Conservation (phyloP, 2,797 vertebrate species). For the Pogoniulus pusillus region DNA sequence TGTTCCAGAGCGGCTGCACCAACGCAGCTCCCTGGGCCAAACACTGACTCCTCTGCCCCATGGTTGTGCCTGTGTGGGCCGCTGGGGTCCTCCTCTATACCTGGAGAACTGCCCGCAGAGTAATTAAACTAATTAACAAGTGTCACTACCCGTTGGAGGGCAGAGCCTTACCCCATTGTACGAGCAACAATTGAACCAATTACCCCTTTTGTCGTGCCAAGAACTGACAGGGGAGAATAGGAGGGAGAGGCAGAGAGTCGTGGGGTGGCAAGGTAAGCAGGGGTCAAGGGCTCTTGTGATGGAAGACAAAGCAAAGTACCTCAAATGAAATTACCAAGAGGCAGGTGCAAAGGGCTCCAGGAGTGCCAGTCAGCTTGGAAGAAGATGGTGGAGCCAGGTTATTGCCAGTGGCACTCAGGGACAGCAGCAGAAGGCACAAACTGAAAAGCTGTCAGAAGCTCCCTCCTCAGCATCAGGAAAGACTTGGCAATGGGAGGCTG, state of each 20-base stretch:
- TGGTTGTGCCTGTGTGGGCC: neutral
- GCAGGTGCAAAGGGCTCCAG: conserved; percentile 4
- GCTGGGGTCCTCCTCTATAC: neutral
- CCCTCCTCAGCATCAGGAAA: too few species aligned
- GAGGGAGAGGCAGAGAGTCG: neutral
- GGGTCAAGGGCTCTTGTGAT: conserved; percentile 17
- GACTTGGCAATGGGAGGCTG: too few species aligned
- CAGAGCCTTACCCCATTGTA: conserved; percentile 13
- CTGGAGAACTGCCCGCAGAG: neutral
- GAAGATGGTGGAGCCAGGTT: too few species aligned
- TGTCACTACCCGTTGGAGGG: conserved; percentile 41
- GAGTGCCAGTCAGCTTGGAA: too few species aligned
- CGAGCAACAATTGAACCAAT: conserved; percentile 43
- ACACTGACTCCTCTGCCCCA: fast-evolving
- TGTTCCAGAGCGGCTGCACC: fast-evolving
- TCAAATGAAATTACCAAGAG: neutral
- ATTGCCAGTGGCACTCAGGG: too few species aligned
- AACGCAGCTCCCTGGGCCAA: neutral
- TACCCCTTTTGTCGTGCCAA: conserved; percentile 34
- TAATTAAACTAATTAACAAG: conserved; percentile 50
- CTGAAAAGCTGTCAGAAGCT: too few species aligned
- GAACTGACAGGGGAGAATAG: neutral
- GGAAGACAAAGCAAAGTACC: conserved; percentile 53
- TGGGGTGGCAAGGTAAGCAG: neutral
- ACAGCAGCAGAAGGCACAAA: too few species aligned